Percentiles rank a stretch among this genome's conserved stretches.
These are phyloP conservation scores for Leptoclinus maculatus DNA, from an alignment of 2,797 vertebrate genomes.

Conservation along the genomic window DNA sequence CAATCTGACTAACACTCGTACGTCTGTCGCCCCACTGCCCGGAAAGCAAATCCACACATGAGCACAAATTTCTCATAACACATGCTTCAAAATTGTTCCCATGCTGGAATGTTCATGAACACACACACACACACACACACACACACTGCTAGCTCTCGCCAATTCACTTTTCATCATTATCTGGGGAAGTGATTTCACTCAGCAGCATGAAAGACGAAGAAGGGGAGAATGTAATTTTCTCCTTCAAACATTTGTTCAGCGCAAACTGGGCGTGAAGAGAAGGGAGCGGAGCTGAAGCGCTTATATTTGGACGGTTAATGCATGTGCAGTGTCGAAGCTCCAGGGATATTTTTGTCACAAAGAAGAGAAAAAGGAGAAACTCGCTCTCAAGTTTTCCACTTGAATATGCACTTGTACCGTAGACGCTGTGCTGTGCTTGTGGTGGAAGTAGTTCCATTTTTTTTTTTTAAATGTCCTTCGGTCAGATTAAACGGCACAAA, in stretches of 20 bases:
- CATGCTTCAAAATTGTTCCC: conserved; percentile 33
- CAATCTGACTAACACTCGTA: not conserved
- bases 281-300: conserved; percentile 25
- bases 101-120: conserved; percentile 12
- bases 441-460: not conserved
- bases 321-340: conserved; percentile 18
- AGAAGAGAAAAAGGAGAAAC: conserved; percentile 4
- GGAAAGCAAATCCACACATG: conserved; percentile 19
- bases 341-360: conserved; percentile 32
- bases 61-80: conserved; percentile 7
- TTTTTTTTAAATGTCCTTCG: conserved; percentile 11
- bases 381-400: not conserved
- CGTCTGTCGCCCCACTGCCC: not conserved
- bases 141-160: not conserved
- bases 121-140: conserved; percentile 11
- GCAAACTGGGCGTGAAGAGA: conserved; percentile 25
- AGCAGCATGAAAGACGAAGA: conserved; percentile 51
- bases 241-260: conserved; percentile 68
- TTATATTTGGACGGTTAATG: conserved; percentile 21
- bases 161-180: conserved; percentile 48
- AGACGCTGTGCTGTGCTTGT: conserved; percentile 16
- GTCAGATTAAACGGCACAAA: conserved; percentile 19
- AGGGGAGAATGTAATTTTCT: conserved; percentile 59
- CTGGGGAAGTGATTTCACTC: conserved; percentile 48
- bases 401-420: not conserved